Conservation (phyloP, 2,797 vertebrate genomes). For the Anabas testudineus region DNA sequence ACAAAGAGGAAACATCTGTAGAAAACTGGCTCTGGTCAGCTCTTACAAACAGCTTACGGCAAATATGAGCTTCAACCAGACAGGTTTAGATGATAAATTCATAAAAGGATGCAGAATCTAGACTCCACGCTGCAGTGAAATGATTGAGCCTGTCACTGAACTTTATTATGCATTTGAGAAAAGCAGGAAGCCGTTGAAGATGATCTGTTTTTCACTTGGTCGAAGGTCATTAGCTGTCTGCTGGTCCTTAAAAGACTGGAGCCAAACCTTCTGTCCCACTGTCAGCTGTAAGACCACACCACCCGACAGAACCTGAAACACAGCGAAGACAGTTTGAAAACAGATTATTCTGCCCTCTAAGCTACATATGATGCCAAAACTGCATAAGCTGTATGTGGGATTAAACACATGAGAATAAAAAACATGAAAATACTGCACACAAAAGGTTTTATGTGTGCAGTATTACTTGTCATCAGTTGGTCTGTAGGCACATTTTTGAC, state of each 20-base stretch:
- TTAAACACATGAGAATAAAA: no score
- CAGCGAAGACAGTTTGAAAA: slow-evolving; percentile 1
- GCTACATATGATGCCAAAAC: no score
- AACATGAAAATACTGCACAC: no score
- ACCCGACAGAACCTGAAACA: slow-evolving; percentile 68
- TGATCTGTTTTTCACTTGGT: slow-evolving; percentile 43
- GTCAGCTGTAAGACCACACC: slow-evolving; percentile 63
- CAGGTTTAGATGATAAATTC: not conserved
- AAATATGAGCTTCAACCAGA: not conserved
- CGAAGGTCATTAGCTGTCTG: accelerated
- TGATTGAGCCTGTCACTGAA: not conserved
- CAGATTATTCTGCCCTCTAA: no score
- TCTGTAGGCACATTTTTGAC: no score
- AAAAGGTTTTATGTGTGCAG: no score
- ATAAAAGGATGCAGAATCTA: not conserved
- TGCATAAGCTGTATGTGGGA: no score
- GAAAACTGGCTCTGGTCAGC: not conserved
- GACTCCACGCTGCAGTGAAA: not conserved
- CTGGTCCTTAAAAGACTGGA: slow-evolving; percentile 44
- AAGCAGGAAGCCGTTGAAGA: slow-evolving; percentile 75
- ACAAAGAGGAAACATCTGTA: no score
- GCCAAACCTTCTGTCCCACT: slow-evolving; percentile 53
- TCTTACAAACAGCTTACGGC: not conserved
- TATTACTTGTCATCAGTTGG: no score
- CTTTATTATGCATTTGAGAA: slow-evolving; percentile 18